Conservation (phyloP, 35 echinoderm and acorn worm genomes). For the Anneissia japonica region DNA sequence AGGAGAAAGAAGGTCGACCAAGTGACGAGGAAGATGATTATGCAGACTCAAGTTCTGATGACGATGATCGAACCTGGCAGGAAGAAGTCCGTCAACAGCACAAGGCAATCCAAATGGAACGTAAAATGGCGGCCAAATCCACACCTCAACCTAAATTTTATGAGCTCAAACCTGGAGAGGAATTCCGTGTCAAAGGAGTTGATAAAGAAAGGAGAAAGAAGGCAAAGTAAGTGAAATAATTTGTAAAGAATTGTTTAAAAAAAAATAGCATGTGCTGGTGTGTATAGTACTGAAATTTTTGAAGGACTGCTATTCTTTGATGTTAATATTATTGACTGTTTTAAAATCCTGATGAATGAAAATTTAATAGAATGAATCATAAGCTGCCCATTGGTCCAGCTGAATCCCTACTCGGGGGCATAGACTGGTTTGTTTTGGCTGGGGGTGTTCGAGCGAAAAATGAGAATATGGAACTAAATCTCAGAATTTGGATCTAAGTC, state of each 20-base stretch:
- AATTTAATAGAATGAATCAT: too few species aligned
- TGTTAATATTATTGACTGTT: too few species aligned
- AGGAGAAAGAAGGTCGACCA: conserved; percentile 58
- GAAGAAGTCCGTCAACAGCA: conserved; percentile 69
- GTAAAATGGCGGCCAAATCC: neutral
- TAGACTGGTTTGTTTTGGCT: too few species aligned
- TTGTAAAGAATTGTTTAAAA: neutral
- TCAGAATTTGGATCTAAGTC: too few species aligned
- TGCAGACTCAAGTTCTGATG: conserved; percentile 47
- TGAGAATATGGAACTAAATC: too few species aligned
- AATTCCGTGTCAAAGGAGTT: conserved; percentile 13
- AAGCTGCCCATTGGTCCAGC: too few species aligned
- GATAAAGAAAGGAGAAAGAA: conserved; percentile 17
- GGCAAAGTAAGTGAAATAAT: conserved; percentile 37
- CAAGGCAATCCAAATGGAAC: conserved; percentile 7
- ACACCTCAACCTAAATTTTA: conserved; percentile 58
- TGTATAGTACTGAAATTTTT: neutral
- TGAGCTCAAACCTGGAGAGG: conserved; percentile 71
- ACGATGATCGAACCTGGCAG: conserved; percentile 73
- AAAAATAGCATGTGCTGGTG: neutral
- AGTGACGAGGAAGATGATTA: conserved; percentile 54
- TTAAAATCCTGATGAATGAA: too few species aligned
- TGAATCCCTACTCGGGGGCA: too few species aligned
- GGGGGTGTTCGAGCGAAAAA: too few species aligned
- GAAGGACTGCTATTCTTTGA: neutral